Evolutionary conservation across 2,113 vertebrate species (phyloP).

Genomic region (Passerina amoena): DNA sequence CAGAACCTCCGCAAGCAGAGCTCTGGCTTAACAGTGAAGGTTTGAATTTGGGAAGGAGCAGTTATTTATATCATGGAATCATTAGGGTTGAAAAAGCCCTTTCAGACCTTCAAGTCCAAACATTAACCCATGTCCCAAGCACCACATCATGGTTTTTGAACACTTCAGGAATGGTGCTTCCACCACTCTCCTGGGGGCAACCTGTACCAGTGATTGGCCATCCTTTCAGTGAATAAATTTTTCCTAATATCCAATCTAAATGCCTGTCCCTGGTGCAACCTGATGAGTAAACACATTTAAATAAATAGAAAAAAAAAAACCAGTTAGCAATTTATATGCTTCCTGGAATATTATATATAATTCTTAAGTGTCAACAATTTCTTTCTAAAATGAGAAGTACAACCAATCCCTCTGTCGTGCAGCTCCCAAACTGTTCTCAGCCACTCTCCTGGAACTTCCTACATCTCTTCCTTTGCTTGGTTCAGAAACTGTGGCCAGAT

Average conservation of each 20-base stretch:
- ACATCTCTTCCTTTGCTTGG: background rate
- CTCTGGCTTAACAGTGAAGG: background rate
- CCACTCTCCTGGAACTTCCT: background rate
- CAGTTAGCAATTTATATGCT: background rate
- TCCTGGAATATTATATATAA: background rate
- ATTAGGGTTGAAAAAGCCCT: background rate
- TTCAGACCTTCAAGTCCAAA: background rate
- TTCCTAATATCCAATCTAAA: background rate
- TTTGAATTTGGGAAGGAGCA: fast-evolving
- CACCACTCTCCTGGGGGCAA: background rate
- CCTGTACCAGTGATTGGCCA: background rate
- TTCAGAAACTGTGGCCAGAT: background rate
- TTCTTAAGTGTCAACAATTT: background rate
- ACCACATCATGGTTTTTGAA: background rate
- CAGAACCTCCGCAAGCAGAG: background rate
- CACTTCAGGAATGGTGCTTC: background rate
- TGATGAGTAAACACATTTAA: background rate
- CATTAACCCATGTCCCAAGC: too few relatives aligned
- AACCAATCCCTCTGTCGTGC: background rate
- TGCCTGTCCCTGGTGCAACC: background rate
- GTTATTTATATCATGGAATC: background rate
- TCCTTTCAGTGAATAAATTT: background rate
- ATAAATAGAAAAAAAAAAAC: too few relatives aligned
- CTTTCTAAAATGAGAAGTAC: background rate
- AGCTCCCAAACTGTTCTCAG: background rate